These are phyloP conservation scores for Neocrepidodera transversa DNA, from an alignment of 2,888 invertebrate genomes.

Conservation along the genomic window DNA sequence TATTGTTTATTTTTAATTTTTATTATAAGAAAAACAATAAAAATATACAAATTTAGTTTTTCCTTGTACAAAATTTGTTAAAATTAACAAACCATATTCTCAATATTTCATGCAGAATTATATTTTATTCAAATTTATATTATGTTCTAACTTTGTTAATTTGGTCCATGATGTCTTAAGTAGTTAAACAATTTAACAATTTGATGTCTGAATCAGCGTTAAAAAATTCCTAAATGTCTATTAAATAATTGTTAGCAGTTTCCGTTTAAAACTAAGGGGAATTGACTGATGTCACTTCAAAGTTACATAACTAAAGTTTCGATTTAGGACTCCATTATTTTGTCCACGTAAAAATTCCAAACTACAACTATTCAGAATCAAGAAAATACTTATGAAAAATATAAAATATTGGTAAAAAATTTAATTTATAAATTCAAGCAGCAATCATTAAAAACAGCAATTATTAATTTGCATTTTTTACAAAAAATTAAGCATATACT, in stretches of 20 bases:
- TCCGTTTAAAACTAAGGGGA: slow-evolving; percentile 19
- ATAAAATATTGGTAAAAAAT: not conserved
- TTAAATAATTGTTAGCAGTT: slow-evolving; percentile 23
- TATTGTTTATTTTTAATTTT: no score
- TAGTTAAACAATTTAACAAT: slow-evolving; percentile 10
- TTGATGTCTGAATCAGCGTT: slow-evolving; percentile 10
- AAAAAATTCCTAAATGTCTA: slow-evolving; percentile 3
- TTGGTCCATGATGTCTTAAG: not conserved
- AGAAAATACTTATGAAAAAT: no score
- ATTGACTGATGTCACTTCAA: slow-evolving; percentile 17
- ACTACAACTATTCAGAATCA: no score
- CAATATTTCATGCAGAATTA: no score
- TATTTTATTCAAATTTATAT: no score
- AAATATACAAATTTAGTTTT: no score
- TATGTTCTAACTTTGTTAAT: no score
- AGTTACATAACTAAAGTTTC: slow-evolving; percentile 33
- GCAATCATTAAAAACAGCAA: slow-evolving; percentile 2
- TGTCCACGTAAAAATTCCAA: not conserved
- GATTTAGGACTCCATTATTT: slow-evolving; percentile 7
- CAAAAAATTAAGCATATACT: slow-evolving; percentile 12
- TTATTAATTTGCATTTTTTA: not conserved
- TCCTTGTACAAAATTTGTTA: no score
- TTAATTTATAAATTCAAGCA: not conserved
- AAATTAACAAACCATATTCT: no score
- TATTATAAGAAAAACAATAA: no score